phyloP scores from a whole-genome alignment of 2,797 vertebrate species.

The Hippoglossus hippoglossus region DNA sequence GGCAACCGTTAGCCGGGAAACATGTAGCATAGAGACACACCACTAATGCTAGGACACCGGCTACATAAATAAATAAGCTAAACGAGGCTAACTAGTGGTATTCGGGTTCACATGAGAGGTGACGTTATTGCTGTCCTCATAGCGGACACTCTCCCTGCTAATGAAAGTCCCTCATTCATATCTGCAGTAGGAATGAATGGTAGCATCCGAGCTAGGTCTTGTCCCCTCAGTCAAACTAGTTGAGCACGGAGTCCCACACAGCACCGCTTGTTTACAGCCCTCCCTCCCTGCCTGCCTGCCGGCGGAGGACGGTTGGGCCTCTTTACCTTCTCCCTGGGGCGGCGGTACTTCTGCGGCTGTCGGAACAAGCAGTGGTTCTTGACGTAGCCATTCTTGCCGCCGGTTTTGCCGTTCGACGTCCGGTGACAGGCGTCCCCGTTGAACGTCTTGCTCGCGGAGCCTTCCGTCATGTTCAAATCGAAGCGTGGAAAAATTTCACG shows the following conservation, averaged over 20 bases:
- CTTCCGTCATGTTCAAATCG: slow-evolving; percentile 77
- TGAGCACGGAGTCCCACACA: neutral
- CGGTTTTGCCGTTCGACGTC: slow-evolving; percentile 66
- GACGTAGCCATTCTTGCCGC: slow-evolving; percentile 81
- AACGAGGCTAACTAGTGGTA: neutral
- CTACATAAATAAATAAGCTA: neutral
- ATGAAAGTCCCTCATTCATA: neutral
- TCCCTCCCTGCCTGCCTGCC: no score
- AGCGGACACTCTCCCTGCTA: neutral
- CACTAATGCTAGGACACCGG: no score
- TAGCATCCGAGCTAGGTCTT: neutral
- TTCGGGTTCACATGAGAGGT: neutral
- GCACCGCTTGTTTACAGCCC: neutral
- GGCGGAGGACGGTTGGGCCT: slow-evolving; percentile 69
- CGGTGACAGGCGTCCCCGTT: slow-evolving; percentile 78
- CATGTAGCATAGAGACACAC: neutral
- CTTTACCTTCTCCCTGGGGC: slow-evolving; percentile 78
- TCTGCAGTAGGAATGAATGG: neutral
- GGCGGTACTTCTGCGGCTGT: slow-evolving; percentile 76
- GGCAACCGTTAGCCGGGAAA: slow-evolving; percentile 1
- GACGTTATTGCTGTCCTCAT: neutral
- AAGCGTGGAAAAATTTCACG: slow-evolving; percentile 8
- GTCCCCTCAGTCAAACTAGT: neutral
- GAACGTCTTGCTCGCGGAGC: slow-evolving; percentile 77
- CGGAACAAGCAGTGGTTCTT: slow-evolving; percentile 79